Evolutionary conservation across 2,113 vertebrate genomes (phyloP).

Genomic region (Phrynosoma platyrhinos): DNA sequence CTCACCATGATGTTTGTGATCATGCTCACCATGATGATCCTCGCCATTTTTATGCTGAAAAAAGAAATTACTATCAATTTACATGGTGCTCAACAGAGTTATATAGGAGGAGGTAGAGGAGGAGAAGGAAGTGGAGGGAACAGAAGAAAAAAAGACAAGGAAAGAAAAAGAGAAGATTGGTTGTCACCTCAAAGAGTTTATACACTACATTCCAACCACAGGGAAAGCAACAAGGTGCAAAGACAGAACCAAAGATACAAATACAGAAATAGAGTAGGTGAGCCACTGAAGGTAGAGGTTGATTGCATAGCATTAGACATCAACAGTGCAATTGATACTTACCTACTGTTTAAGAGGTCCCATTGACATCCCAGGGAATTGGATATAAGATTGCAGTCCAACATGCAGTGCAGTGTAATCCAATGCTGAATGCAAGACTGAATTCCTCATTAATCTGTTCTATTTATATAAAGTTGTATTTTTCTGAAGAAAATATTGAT

Average conservation of each 20-base stretch:
- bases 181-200: too few relatives aligned
- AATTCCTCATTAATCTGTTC: neutral
- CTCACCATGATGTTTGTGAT: too few relatives aligned
- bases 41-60: neutral
- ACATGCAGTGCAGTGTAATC: neutral
- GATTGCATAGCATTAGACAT: too few relatives aligned
- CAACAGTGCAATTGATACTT: neutral
- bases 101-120: neutral
- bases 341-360: neutral
- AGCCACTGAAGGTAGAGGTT: neutral
- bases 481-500: neutral
- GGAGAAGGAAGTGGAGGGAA: neutral
- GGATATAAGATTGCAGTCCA: neutral
- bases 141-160: neutral
- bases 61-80: neutral
- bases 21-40: accelerated
- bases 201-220: too few relatives aligned
- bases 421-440: neutral
- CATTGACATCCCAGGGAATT: neutral
- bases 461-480: neutral
- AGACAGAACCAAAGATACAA: neutral
- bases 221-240: too few relatives aligned
- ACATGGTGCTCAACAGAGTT: neutral
- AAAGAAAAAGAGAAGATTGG: neutral
- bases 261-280: neutral